Evolutionary conservation across 2,888 invertebrate genomes (phyloP).

Genomic region (Mythimna loreyi): DNA sequence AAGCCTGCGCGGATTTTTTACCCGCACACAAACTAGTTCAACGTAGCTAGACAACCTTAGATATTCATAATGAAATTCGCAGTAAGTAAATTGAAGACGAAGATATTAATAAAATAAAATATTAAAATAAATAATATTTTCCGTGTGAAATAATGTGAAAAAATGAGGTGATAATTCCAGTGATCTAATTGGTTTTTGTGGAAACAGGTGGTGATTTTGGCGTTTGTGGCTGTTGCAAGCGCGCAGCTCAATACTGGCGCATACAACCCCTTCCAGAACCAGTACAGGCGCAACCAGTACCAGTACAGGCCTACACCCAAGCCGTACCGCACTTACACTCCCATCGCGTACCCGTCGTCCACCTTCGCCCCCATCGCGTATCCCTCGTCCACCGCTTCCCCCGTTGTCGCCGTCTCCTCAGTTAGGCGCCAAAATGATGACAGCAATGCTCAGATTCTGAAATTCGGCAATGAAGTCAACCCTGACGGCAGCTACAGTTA

Average conservation of each 20-base stretch:
- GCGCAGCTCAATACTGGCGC: conserved; percentile 67
- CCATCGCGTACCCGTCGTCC: conserved; percentile 37
- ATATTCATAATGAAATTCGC: conserved; percentile 80
- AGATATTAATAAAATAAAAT: conserved; percentile 33
- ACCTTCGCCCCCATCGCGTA: conserved; percentile 23
- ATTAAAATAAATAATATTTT: conserved; percentile 18
- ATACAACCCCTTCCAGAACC: conserved; percentile 39
- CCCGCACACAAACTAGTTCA: conserved; percentile 87
- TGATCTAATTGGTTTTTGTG: conserved; percentile 48
- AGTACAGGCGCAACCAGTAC: conserved; percentile 42
- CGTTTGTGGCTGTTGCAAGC: conserved; percentile 73
- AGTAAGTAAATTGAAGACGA: conserved; percentile 74
- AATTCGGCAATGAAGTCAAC: conserved; percentile 83
- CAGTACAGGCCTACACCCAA: conserved; percentile 45
- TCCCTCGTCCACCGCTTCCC: conserved; percentile 37
- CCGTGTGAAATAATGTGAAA: conserved; percentile 31
- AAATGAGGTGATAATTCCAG: conserved; percentile 32
- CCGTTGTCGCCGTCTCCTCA: conserved; percentile 40
- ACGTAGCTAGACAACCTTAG: conserved; percentile 78
- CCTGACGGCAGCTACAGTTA: conserved; percentile 90
- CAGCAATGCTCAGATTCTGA: conserved; percentile 76
- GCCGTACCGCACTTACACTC: conserved; percentile 50
- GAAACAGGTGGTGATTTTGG: conserved; percentile 74
- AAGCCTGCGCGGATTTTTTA: conserved; percentile 85
- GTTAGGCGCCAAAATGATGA: conserved; percentile 65